A percentile compares a stretch with the other conserved stretches of the same genome.
phyloP scores from a whole-genome alignment of 2,113 vertebrate genomes.

The Zingel zingel region DNA sequence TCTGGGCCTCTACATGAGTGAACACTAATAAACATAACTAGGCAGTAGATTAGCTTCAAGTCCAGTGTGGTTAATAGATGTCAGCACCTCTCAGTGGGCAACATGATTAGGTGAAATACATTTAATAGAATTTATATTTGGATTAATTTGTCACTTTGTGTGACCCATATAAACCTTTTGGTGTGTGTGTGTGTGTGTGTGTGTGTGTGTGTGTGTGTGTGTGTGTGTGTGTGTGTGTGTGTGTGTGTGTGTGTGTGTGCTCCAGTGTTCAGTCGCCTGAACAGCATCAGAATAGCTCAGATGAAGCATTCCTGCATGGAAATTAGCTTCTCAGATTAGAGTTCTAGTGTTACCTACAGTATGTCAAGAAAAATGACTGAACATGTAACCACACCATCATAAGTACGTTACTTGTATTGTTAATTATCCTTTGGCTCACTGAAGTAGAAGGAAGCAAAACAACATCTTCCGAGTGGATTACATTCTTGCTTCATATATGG shows the following conservation, averaged over 20 bases:
- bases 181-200: background rate
- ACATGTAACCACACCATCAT: background rate
- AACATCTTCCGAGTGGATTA: slow-evolving; percentile 4
- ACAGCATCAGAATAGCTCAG: slow-evolving; percentile 16
- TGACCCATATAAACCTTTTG: slow-evolving; percentile 32
- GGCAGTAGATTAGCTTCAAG: slow-evolving; percentile 44
- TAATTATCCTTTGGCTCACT: slow-evolving; percentile 2
- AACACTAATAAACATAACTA: slow-evolving; percentile 64
- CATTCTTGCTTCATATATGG: slow-evolving; percentile 27
- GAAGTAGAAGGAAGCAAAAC: slow-evolving; percentile 10
- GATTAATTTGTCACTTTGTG: slow-evolving; percentile 45
- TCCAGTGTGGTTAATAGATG: slow-evolving; percentile 55
- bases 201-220: too few species aligned
- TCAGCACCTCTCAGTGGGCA: slow-evolving; percentile 52
- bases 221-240: background rate
- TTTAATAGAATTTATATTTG: slow-evolving; percentile 39
- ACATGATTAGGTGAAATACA: slow-evolving; percentile 47
- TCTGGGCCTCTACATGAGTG: slow-evolving; percentile 36
- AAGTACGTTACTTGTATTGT: slow-evolving; percentile 12
- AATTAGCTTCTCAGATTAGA: slow-evolving; percentile 29
- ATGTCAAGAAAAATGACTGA: slow-evolving; percentile 13
- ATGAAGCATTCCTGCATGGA: slow-evolving; percentile 25
- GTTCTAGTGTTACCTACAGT: background rate
- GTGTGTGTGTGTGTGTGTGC: background rate
- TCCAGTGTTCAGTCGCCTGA: background rate